Base-by-base conservation (phyloP, 2,113 vertebrate genomes). In the Pomatorhinus ruficollis region DNA sequence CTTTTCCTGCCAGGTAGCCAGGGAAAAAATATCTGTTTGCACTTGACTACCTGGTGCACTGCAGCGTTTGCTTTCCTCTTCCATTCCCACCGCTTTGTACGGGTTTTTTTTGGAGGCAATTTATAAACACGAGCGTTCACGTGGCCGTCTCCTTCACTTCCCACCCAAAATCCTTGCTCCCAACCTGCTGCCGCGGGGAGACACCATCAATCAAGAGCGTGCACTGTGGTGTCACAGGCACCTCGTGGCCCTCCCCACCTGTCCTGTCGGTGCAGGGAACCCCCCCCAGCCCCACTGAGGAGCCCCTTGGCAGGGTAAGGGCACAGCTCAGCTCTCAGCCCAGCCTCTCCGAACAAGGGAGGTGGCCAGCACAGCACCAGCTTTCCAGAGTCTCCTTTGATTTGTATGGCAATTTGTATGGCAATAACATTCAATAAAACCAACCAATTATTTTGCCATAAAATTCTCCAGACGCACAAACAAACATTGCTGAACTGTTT, bases 41-140 rank as follows among this genome's bases (percentile, higher is more conserved):
- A 56, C 66, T 83, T n/a, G 71, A 45, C 59, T 83, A 53, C 88
- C 59, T 83, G 83, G 50, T 49, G 85, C 79, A 86, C 76, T 93
- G 93, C 89, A 93, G 83, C 30, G 65, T 77, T 90, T 92, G 63
- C 88, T 93, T 83, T 77, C 90, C 75, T 65, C 59, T 72, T 37
- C 37, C 23, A 61, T 39, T 56, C 78, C 28, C 14, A 9, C 70
- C 5, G 54, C 66, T 77, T 17, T 20, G 37, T 13, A 45, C 33
- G 4, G 31, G 27, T 2, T 30, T 50, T 47, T 60, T 60, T 59
- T 53, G 40, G 44, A 84, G 56, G 39, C 15, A 47, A 9, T 80
- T 78, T 11, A 30, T 54, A 47, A 93, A 82, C 22, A 12, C 10
- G 0, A 52, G 16, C 10, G 15, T 49, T 83, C 49, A n/a, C 0